These are phyloP conservation scores for Larimichthys crocea DNA, from an alignment of 2,113 vertebrate genomes.

Conservation along the genomic window DNA sequence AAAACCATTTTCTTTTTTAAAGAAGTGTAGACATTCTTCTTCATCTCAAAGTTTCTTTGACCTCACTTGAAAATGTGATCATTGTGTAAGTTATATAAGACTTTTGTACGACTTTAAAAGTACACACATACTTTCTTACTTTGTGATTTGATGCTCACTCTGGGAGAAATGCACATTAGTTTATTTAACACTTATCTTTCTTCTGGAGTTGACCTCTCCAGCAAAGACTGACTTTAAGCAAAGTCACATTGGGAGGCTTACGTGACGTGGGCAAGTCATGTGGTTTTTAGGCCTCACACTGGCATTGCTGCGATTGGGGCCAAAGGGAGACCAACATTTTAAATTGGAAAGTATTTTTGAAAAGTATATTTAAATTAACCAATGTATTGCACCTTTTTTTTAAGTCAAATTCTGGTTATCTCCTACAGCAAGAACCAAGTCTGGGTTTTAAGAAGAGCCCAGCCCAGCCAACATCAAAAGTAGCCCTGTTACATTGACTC, in stretches of 20 bases:
- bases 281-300: constrained; percentile 23
- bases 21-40: no score
- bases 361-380: neutral
- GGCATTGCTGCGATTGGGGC: neutral
- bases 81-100: no score
- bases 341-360: neutral
- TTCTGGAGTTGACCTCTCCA: neutral
- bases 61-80: no score
- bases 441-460: neutral
- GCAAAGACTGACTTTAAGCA: constrained; percentile 55
- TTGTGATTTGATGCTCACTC: no score
- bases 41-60: no score
- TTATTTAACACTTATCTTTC: neutral
- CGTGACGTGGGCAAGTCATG: constrained; percentile 46
- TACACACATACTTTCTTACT: no score
- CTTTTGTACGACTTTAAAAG: no score
- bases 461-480: neutral
- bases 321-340: neutral
- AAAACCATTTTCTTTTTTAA: no score
- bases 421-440: neutral
- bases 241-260: constrained; percentile 72
- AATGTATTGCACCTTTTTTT: neutral
- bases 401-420: neutral
- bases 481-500: neutral
- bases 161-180: neutral